Conservation (phyloP, 2,888 invertebrate genomes). For the Trichogramma dendrolimi region DNA sequence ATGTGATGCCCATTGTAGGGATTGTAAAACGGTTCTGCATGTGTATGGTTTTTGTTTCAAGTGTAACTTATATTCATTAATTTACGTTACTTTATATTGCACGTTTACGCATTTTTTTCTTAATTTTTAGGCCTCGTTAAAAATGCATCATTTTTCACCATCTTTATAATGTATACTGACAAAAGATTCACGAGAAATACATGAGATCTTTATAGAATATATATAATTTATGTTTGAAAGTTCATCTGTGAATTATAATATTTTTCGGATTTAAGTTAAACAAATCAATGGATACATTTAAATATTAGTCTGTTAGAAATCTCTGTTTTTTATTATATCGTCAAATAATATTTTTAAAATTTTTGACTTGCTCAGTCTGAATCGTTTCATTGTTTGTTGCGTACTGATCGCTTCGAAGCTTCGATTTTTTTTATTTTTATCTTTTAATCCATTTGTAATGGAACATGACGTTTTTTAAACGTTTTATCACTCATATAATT, state of each 20-base stretch:
- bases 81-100: constrained; percentile 17
- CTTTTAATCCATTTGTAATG: constrained; percentile 21
- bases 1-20: neutral
- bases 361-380: constrained; percentile 24
- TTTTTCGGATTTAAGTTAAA: no score
- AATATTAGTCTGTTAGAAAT: neutral
- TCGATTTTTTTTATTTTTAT: constrained; percentile 17
- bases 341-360: neutral
- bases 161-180: constrained; percentile 13
- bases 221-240: constrained; percentile 11
- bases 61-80: constrained; percentile 16
- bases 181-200: constrained; percentile 20
- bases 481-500: constrained; percentile 12
- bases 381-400: constrained; percentile 18
- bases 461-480: constrained; percentile 12
- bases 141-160: constrained; percentile 15
- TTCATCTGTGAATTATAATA: neutral
- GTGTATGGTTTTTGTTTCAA: constrained; percentile 14
- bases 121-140: constrained; percentile 24
- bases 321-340: constrained; percentile 14
- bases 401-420: constrained; percentile 23
- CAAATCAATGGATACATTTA: no score
- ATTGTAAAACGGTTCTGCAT: constrained; percentile 3
- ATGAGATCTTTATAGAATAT: constrained; percentile 23
- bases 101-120: constrained; percentile 18